These are phyloP conservation scores for Arvicanthis niloticus DNA, from an alignment of 2,113 vertebrate genomes.

Conservation along the genomic window DNA sequence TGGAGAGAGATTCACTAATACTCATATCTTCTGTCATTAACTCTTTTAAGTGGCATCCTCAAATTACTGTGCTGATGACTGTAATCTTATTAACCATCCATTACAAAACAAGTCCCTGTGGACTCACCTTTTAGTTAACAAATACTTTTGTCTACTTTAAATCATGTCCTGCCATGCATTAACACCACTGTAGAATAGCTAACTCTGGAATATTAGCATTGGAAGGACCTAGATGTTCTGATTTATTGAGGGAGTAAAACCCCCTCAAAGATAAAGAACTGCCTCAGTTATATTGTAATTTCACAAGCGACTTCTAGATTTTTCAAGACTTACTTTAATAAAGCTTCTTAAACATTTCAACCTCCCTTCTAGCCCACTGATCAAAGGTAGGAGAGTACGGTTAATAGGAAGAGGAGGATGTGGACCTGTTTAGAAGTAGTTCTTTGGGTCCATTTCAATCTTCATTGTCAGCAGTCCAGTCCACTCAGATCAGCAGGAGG, in stretches of 20 bases:
- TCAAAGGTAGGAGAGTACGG: too few relatives aligned
- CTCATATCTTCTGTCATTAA: slow-evolving; percentile 58
- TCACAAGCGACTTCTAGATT: background rate
- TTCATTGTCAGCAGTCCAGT: too few relatives aligned
- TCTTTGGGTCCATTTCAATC: too few relatives aligned
- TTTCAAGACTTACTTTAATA: too few relatives aligned
- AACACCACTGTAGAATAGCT: background rate
- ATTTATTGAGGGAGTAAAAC: slow-evolving; percentile 21
- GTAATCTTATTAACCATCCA: slow-evolving; percentile 74
- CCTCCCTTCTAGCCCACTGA: background rate
- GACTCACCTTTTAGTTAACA: slow-evolving; percentile 71
- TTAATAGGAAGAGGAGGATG: too few relatives aligned
- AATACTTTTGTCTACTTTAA: slow-evolving; percentile 66
- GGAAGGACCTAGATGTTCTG: slow-evolving; percentile 17
- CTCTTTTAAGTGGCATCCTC: slow-evolving; percentile 62
- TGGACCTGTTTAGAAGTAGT: too few relatives aligned
- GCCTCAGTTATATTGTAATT: background rate
- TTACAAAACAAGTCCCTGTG: slow-evolving; percentile 56
- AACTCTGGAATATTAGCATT: background rate
- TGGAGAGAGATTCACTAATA: slow-evolving; percentile 67
- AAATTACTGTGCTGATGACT: slow-evolving; percentile 57
- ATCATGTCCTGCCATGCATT: slow-evolving; percentile 13
- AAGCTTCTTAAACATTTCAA: background rate
- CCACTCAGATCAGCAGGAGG: too few relatives aligned
- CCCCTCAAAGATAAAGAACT: background rate